Base-by-base conservation (phyloP, 2,888 invertebrate genomes). In the Balanococcus diminutus region DNA sequence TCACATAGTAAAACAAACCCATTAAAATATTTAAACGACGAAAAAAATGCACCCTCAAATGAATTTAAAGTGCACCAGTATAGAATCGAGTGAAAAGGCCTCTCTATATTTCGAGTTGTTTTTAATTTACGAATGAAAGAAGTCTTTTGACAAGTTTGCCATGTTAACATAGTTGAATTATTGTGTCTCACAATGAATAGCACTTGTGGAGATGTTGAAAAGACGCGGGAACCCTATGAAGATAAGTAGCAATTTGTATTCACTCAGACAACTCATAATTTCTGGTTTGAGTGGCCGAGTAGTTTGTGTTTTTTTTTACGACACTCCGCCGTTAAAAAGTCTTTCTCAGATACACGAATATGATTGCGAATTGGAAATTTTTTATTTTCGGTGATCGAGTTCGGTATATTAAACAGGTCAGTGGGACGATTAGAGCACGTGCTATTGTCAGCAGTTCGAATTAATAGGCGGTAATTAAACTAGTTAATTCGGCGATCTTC, bases 191-290 rank as follows among this genome's bases (percentile, higher is more conserved):
- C 28, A 79, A 79, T 36, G 75, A 16, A 79, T 19, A 36, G 28
- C 75, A 79, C 75, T 79, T 79, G 75, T 36, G n/a, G 36, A 79
- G 75, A 79, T n/a, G 75, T 79, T 79, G 75, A 79, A 79, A 79
- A 79, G 75, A 79, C 36, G 28, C n/a, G 36, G 6, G 16, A 79
- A 79, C 75, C 19, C 75, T 67, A 28, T 28, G 67, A 67, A 28
- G 67, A 67, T 67, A 67, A 67, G 67, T 67, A 67, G 75, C 36
- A 36, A 79, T 79, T 79, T 79, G 75, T 79, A 79, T 79, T 79
- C 75, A 79, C 31, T 32, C n/a, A 36, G 36, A 19, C 75, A 14
- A 79, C 75, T 36, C 28, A 36, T 79, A 79, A 79, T 79, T 79
- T 79, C 75, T 22, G 75, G 75, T 36, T 79, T 14, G 36, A 79